phyloP scores from a whole-genome alignment of 2,888 invertebrate genomes.

The Microctonus hyperodae region DNA sequence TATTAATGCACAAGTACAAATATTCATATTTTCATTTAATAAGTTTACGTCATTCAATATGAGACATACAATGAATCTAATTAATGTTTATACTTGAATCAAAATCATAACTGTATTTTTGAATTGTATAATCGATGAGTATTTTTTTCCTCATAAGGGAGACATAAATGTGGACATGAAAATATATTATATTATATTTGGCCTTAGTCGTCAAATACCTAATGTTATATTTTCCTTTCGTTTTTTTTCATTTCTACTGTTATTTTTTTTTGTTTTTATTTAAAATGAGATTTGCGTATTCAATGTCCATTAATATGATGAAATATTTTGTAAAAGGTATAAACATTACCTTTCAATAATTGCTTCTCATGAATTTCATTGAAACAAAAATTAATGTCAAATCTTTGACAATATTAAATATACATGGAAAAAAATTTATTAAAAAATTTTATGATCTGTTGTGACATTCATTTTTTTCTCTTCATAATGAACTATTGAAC shows the following conservation, averaged over 20 bases:
- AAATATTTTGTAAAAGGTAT: not conserved
- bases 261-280: not conserved
- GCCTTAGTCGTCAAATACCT: not conserved
- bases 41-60: not conserved
- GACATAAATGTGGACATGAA: not conserved
- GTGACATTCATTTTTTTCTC: too few relatives aligned
- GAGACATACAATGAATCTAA: not conserved
- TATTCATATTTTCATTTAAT: not conserved
- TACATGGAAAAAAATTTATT: not conserved
- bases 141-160: not conserved
- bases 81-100: not conserved
- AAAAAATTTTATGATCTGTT: not conserved
- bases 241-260: not conserved
- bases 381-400: not conserved
- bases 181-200: not conserved
- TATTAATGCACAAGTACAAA: not conserved
- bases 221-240: not conserved
- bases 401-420: not conserved
- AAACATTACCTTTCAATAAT: not conserved
- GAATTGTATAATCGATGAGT: not conserved
- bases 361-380: not conserved
- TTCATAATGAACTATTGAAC: not conserved
- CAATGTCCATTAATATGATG: not conserved
- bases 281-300: not conserved
- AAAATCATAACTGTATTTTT: not conserved